Percentiles rank a stretch among this genome's conserved stretches.
These are phyloP conservation scores for Helostoma temminkii DNA, from an alignment of 2,797 vertebrate species.

Conservation along the genomic window DNA sequence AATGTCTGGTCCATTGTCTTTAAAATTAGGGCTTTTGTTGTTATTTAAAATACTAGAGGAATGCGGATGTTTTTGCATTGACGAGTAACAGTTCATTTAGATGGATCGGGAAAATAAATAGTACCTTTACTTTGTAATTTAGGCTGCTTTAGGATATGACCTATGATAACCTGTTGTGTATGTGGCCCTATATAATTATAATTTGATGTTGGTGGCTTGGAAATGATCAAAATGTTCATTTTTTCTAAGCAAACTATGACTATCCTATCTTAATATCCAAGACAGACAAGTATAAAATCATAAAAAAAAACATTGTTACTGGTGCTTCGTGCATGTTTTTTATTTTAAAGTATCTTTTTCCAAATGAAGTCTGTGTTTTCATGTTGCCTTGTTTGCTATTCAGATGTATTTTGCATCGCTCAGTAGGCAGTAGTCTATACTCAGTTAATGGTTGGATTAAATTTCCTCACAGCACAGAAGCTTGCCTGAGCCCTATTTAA, in stretches of 20 bases:
- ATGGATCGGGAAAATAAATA: background rate
- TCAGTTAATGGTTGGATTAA: slow-evolving; percentile 77
- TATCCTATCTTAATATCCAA: background rate
- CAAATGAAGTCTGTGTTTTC: slow-evolving; percentile 17
- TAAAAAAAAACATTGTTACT: background rate
- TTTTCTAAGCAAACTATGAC: background rate
- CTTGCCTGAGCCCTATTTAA: slow-evolving; percentile 81
- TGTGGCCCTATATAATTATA: background rate
- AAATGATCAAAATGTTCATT: background rate
- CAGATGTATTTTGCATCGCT: slow-evolving; percentile 63
- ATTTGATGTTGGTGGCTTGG: background rate
- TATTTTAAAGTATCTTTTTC: slow-evolving; percentile 3
- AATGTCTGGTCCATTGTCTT: too few species aligned
- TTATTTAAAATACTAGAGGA: background rate
- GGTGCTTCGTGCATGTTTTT: slow-evolving; percentile 19
- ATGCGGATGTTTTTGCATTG: background rate
- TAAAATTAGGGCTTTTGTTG: background rate
- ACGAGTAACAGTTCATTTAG: background rate
- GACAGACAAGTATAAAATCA: background rate
- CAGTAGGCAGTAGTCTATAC: slow-evolving; percentile 68
- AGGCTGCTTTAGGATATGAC: background rate
- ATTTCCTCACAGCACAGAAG: slow-evolving; percentile 81
- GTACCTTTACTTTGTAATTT: background rate
- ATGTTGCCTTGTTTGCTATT: slow-evolving; percentile 56
- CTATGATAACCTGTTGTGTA: background rate